Evolutionary conservation across 1,140 invertebrate species (phyloP), one percentile per base, ranked within the genome.

Genomic region (Wiebesia pumilae): DNA sequence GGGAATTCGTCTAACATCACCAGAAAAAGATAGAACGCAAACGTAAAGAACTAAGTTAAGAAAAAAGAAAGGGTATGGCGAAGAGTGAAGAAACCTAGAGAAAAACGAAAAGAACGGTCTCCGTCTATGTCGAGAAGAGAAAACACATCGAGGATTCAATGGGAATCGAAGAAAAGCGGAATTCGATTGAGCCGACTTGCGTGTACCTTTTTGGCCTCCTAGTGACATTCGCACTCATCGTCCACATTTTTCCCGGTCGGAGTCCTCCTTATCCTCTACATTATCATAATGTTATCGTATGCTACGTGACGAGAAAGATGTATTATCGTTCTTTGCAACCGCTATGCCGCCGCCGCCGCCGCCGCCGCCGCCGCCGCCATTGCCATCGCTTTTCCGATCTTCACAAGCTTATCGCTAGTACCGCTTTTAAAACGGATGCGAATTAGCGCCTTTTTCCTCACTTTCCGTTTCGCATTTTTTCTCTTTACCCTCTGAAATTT

Each of bases 281-380:
- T 92, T 92, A 92, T 92, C 92, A 92, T 92, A 92, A 92, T 92
- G 90, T 90, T 91, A 91, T 92, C 90, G 90, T 89, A 88, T 87
- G 89, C 89, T 92, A 92, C 92, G 92, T 92, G 92, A 92, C 91
- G 89, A 90, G 92, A 92, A 92, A 92, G 91, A 92, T 90, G 91
- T 92, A 92, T 92, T 91, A 92, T 91, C 90, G 84, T 71, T 85
- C 78, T 16, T 40, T 40, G 35, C 69, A 40, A 73, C 69, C 69
- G 21, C 69, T 40, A 12, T 40, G 2, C 33, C n/a, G 21, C 69
- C 69, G 0, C 40, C 35, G 21, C 69, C 21, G 6, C 24, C 40
- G 81, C 65, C 19, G 83, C 83, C 82, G 85, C 88, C n/a, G 21
- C 69, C 69, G 0, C 40, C 35, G 21, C 69, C 21, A 21, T 40